phyloP scores from a whole-genome alignment of 2,113 vertebrate species.

The Indicator maculatus region DNA sequence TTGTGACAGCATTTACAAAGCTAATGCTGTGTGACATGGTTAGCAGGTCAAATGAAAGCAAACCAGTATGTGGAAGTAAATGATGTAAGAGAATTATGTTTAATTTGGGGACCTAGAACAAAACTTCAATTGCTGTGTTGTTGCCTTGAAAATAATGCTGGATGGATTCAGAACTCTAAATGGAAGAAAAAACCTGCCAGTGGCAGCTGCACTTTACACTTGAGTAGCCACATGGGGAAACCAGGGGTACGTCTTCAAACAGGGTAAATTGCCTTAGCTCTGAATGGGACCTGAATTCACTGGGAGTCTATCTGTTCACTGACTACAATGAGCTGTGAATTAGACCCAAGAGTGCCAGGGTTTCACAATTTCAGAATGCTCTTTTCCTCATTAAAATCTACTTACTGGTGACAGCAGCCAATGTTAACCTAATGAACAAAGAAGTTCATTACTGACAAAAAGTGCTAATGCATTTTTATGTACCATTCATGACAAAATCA shows the following conservation, averaged over 20 bases:
- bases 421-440: slow-evolving; percentile 47
- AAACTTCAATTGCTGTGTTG: slow-evolving; percentile 34
- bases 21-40: slow-evolving; percentile 51
- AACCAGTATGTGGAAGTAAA: slow-evolving; percentile 61
- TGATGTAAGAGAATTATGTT: slow-evolving; percentile 44
- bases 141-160: slow-evolving; percentile 30
- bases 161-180: slow-evolving; percentile 14
- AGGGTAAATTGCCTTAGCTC: slow-evolving; percentile 32
- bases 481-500: slow-evolving; percentile 20
- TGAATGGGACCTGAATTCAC: slow-evolving; percentile 50
- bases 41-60: slow-evolving; percentile 60
- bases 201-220: slow-evolving; percentile 45
- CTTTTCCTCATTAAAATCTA: slow-evolving; percentile 55
- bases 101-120: slow-evolving; percentile 38
- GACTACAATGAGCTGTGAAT: slow-evolving; percentile 42
- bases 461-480: slow-evolving; percentile 33
- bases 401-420: slow-evolving; percentile 53
- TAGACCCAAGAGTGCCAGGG: slow-evolving; percentile 27
- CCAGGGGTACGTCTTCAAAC: slow-evolving; percentile 31
- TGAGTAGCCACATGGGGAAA: slow-evolving; percentile 33
- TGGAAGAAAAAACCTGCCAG: slow-evolving; percentile 30
- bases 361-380: slow-evolving; percentile 40
- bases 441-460: slow-evolving; percentile 49
- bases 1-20: slow-evolving; percentile 39
- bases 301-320: slow-evolving; percentile 33